These are phyloP conservation scores for Azemiops feae DNA, from an alignment of 2,113 vertebrate genomes.

Conservation along the genomic window DNA sequence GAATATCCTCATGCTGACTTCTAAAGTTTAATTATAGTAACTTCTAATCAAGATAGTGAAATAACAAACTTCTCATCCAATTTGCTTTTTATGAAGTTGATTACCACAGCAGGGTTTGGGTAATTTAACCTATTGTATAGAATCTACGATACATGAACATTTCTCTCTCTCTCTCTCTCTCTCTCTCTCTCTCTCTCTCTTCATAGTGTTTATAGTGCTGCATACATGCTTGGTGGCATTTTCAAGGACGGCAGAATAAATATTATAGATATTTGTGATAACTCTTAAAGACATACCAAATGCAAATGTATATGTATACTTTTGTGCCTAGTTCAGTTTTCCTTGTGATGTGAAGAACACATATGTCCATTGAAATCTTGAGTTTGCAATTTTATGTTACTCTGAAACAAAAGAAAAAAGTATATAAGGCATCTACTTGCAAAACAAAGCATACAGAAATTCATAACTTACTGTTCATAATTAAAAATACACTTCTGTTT, in stretches of 20 bases:
- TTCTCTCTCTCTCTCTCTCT: too few relatives aligned
- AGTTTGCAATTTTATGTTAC: not conserved
- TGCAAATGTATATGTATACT: not conserved
- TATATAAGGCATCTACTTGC: not conserved
- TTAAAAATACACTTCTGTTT: not conserved
- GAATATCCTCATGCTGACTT: not conserved
- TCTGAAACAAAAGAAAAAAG: not conserved
- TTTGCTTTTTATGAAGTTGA: not conserved
- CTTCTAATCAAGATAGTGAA: constrained; percentile 19
- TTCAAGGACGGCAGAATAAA: not conserved
- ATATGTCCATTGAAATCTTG: not conserved
- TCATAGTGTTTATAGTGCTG: not conserved
- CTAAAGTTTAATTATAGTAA: not conserved
- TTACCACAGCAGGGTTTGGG: not conserved
- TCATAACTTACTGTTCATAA: not conserved
- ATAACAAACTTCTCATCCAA: not conserved
- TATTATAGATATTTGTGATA: not conserved
- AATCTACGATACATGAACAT: not conserved
- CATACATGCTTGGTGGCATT: not conserved
- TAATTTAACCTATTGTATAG: not conserved
- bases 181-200: too few relatives aligned
- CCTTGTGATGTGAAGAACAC: not conserved
- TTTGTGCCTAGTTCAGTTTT: not conserved
- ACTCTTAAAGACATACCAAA: not conserved
- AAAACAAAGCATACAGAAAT: not conserved